These are phyloP conservation scores for Chrysina gloriosa DNA, from an alignment of 2,888 invertebrate species.

Conservation along the genomic window DNA sequence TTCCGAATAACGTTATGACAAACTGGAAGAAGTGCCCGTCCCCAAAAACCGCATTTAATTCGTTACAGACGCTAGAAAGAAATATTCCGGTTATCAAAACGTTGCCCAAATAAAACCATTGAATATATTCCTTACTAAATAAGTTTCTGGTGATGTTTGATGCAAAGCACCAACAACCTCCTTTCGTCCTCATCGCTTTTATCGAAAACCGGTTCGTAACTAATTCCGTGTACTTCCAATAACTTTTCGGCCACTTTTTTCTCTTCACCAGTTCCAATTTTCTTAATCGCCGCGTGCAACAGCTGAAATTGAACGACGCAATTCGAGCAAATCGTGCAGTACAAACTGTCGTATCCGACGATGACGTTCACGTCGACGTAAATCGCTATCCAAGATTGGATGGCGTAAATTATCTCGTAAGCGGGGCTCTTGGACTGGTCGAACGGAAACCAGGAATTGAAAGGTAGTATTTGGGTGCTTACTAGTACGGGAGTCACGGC, in stretches of 20 bases:
- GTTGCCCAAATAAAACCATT: background rate
- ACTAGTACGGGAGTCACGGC: slow-evolving; percentile 42
- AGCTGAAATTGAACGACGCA: slow-evolving; percentile 46
- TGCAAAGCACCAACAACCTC: slow-evolving; percentile 40
- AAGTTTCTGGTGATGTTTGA: slow-evolving; percentile 47
- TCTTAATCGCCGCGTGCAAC: slow-evolving; percentile 39
- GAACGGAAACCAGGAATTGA: slow-evolving; percentile 47
- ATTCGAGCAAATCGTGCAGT: slow-evolving; percentile 44
- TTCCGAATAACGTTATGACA: slow-evolving; percentile 42
- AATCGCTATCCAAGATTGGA: slow-evolving; percentile 42
- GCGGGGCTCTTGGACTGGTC: slow-evolving; percentile 40
- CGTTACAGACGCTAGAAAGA: background rate
- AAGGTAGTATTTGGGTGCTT: slow-evolving; percentile 44
- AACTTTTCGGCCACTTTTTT: background rate
- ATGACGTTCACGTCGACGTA: slow-evolving; percentile 42
- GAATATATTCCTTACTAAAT: slow-evolving; percentile 35
- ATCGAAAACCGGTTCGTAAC: background rate
- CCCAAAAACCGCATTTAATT: slow-evolving; percentile 40
- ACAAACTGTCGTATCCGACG: slow-evolving; percentile 45
- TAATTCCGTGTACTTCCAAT: background rate
- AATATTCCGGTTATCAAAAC: no score
- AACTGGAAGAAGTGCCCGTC: slow-evolving; percentile 45
- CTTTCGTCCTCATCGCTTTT: background rate
- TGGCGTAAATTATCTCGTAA: slow-evolving; percentile 47
- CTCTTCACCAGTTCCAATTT: slow-evolving; percentile 39